phyloP scores from a whole-genome alignment of 2,888 invertebrate genomes.

The Leistus spinibarbis region DNA sequence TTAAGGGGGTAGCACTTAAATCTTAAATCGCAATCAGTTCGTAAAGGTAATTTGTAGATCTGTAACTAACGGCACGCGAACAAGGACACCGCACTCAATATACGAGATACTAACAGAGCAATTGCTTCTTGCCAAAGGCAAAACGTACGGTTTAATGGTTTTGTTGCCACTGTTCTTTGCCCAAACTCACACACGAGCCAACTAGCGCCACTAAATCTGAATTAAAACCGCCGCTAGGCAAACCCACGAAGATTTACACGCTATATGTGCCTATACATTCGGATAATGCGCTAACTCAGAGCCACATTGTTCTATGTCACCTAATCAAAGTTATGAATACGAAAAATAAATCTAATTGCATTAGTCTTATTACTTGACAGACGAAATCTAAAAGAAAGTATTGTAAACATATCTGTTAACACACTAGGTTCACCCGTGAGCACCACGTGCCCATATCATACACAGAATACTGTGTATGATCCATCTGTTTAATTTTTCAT shows the following conservation, averaged over 20 bases:
- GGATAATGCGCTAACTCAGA: no score
- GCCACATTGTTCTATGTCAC: no score
- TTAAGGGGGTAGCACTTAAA: conserved; percentile 8
- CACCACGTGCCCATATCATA: no score
- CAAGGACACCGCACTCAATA: conserved; percentile 4
- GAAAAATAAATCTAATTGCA: no score
- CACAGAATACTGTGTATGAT: no score
- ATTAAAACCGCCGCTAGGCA: background rate
- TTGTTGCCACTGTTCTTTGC: background rate
- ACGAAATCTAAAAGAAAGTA: no score
- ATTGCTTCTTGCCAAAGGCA: background rate
- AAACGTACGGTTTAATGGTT: background rate
- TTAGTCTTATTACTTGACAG: no score
- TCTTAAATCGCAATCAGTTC: conserved; percentile 21
- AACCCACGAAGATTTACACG: background rate
- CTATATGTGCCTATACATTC: background rate
- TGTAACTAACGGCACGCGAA: conserved; percentile 14
- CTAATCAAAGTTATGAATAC: no score
- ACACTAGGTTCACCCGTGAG: no score
- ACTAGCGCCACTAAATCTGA: background rate
- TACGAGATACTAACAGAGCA: conserved; percentile 6
- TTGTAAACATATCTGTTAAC: no score
- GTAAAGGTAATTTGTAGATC: conserved; percentile 31
- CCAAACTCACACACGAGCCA: background rate
- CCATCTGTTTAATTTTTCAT: no score